Evolutionary conservation across 2,888 invertebrate genomes (phyloP).

Genomic region (Strigamia maritima): DNA sequence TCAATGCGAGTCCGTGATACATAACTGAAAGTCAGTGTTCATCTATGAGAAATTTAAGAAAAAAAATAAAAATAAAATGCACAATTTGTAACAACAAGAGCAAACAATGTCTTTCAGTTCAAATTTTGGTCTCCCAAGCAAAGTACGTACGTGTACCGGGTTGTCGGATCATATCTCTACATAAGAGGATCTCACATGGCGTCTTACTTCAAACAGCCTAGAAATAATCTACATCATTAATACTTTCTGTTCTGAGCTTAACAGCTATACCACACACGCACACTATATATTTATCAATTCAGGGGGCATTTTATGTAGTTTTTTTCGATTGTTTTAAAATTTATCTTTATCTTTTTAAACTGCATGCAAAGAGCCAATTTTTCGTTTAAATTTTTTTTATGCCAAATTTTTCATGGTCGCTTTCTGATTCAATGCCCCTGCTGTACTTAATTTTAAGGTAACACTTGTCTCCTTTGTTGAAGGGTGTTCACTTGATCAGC

Average conservation of each 20-base stretch:
- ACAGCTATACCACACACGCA: slow-evolving; percentile 52
- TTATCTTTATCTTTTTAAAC: too few relatives aligned
- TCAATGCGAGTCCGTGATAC: neutral
- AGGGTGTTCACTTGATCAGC: slow-evolving; percentile 38
- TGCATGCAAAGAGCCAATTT: neutral
- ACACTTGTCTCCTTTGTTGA: slow-evolving; percentile 39
- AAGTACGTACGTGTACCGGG: slow-evolving; percentile 42
- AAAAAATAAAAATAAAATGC: neutral
- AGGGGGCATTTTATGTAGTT: neutral
- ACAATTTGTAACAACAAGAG: neutral
- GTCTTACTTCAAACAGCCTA: slow-evolving; percentile 51
- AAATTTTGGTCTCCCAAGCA: slow-evolving; percentile 33
- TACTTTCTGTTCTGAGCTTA: slow-evolving; percentile 51
- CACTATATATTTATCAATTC: slow-evolving; percentile 22
- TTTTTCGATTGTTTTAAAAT: neutral
- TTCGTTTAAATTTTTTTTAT: neutral
- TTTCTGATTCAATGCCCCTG: neutral
- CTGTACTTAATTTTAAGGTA: slow-evolving; percentile 20
- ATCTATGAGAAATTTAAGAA: neutral
- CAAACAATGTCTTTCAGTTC: slow-evolving; percentile 7
- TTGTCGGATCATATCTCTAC: slow-evolving; percentile 37
- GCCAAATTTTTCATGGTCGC: neutral
- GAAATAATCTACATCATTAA: slow-evolving; percentile 64
- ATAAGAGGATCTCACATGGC: slow-evolving; percentile 8
- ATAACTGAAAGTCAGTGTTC: slow-evolving; percentile 1